Evolutionary conservation across 2,888 invertebrate genomes (phyloP).

Genomic region (Helleia helle): DNA sequence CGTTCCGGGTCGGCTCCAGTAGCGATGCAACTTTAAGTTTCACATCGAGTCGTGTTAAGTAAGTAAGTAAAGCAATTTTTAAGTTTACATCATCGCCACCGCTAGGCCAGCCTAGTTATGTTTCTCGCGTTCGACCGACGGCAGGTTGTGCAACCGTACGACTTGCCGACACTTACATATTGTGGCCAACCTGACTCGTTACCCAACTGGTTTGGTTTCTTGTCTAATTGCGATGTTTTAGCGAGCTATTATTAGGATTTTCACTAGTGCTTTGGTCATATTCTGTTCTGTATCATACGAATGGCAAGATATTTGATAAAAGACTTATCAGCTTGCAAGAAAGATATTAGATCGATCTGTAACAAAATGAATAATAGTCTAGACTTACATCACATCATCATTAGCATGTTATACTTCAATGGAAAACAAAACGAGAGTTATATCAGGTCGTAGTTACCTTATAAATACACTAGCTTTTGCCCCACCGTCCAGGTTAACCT

Average conservation of each 20-base stretch:
- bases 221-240: conserved; percentile 60
- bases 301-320: too few relatives aligned
- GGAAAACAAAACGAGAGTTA: too few relatives aligned
- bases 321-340: too few relatives aligned
- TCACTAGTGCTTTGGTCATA: too few relatives aligned
- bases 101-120: conserved; percentile 67
- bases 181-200: conserved; percentile 59
- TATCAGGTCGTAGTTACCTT: too few relatives aligned
- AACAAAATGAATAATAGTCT: too few relatives aligned
- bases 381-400: too few relatives aligned
- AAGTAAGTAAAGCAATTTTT: conserved; percentile 72
- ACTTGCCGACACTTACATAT: conserved; percentile 68
- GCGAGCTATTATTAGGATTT: conserved; percentile 31
- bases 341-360: too few relatives aligned
- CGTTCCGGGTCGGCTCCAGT: conserved; percentile 55
- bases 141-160: conserved; percentile 61
- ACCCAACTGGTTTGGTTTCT: conserved; percentile 63
- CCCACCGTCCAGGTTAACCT: too few relatives aligned
- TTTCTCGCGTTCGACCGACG: conserved; percentile 70
- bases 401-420: too few relatives aligned
- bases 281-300: too few relatives aligned
- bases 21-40: conserved; percentile 53
- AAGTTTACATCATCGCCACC: conserved; percentile 66
- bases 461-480: too few relatives aligned
- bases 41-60: conserved; percentile 66